Evolutionary conservation across 1,140 invertebrate genomes (phyloP).

Genomic region (Drusus annulatus): DNA sequence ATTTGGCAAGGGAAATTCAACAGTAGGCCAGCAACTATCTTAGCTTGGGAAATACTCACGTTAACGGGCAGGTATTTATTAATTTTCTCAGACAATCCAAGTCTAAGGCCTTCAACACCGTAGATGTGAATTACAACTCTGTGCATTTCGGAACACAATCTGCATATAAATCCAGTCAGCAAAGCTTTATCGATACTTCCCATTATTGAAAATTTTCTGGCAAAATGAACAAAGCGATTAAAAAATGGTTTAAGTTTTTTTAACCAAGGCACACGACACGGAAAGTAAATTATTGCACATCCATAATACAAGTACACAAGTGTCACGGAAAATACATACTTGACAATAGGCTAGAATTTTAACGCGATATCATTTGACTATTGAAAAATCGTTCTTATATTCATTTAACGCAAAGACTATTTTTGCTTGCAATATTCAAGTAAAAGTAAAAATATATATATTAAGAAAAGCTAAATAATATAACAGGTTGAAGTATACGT

Average conservation of each 20-base stretch:
- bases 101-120: constrained; percentile 80
- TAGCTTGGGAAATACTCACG: constrained; percentile 68
- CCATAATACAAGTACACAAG: constrained; percentile 14
- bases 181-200: constrained; percentile 83
- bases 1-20: too few species aligned
- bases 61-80: constrained; percentile 83
- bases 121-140: constrained; percentile 84
- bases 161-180: constrained; percentile 84
- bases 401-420: background rate
- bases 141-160: constrained; percentile 86
- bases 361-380: too few species aligned
- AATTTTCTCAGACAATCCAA: constrained; percentile 82
- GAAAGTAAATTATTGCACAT: constrained; percentile 1
- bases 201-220: constrained; percentile 67
- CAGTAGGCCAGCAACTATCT: too few species aligned
- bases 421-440: background rate
- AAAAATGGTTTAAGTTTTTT: constrained; percentile 10
- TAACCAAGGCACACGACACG: background rate
- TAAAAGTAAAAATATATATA: too few species aligned
- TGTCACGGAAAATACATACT: constrained; percentile 21
- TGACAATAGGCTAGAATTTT: background rate
- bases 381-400: background rate
- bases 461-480: too few species aligned
- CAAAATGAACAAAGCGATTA: background rate
- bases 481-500: too few species aligned